Conservation (phyloP, 2,797 vertebrate genomes). For the Tolypeutes matacus region DNA sequence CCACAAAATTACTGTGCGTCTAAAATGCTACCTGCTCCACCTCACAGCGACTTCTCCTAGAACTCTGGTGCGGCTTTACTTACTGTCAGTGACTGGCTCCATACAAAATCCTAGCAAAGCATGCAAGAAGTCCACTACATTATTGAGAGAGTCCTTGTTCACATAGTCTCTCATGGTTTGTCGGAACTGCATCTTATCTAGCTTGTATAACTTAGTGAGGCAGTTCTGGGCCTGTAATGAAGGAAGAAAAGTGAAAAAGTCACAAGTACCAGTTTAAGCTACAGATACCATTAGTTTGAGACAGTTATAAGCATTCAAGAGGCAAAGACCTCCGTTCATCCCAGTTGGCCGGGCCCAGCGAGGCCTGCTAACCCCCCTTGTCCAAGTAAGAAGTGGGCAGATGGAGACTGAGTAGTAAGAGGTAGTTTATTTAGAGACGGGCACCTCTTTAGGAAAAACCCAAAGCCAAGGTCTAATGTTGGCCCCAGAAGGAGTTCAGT, state of each 20-base stretch:
- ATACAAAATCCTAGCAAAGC: conserved; percentile 99
- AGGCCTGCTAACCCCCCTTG: neutral
- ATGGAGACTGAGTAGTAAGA: neutral
- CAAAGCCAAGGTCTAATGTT: neutral
- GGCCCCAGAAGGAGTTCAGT: neutral
- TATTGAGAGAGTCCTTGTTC: conserved; percentile 99
- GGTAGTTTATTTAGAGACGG: neutral
- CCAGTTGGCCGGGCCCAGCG: neutral
- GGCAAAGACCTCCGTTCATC: neutral
- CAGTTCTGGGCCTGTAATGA: conserved; percentile 95
- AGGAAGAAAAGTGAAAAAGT: conserved; percentile 83
- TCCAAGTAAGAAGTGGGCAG: neutral
- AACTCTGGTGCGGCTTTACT: conserved; percentile 85
- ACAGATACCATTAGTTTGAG: neutral
- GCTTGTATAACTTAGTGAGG: conserved; percentile 97
- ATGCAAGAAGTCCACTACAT: conserved; percentile 99
- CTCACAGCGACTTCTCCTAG: neutral
- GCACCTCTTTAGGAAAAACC: neutral
- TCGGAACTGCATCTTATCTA: conserved; percentile 98
- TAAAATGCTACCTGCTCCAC: neutral
- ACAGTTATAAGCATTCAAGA: conserved; percentile 18
- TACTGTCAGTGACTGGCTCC: conserved; percentile 99
- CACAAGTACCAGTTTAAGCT: conserved; percentile 68
- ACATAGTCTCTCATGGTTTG: conserved; percentile 99
- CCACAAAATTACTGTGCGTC: neutral